Percentiles rank a stretch among this genome's conserved stretches.
These are phyloP conservation scores for Mesorhabditis spiculigera DNA, from an alignment of 2,888 invertebrate genomes.

Conservation along the genomic window DNA sequence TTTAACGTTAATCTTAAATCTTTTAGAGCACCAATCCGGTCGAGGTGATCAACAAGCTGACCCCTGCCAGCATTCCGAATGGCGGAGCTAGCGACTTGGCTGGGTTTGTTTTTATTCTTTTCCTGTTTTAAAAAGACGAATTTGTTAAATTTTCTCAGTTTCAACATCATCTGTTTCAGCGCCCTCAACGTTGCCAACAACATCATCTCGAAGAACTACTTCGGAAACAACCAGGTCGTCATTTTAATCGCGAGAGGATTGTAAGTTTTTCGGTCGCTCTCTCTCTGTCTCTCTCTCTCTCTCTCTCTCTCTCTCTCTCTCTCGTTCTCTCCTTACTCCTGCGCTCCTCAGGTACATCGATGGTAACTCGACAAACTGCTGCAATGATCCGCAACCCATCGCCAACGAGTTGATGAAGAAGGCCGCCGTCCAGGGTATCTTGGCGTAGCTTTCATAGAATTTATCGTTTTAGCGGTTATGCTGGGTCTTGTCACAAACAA, in stretches of 20 bases:
- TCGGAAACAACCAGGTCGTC: neutral
- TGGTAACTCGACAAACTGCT: constrained; percentile 3
- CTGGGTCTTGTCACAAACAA: neutral
- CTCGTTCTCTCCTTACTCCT: too few relatives aligned
- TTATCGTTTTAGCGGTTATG: neutral
- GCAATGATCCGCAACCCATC: neutral
- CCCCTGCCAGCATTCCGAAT: neutral
- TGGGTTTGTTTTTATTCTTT: neutral
- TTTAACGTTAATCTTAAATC: neutral
- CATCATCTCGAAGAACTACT: neutral
- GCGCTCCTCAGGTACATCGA: neutral
- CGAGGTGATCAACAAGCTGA: neutral
- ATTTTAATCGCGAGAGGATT: neutral
- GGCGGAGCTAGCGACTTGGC: neutral
- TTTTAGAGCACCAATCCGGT: neutral
- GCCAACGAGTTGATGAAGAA: neutral
- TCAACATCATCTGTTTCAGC: neutral
- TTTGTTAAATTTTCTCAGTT: neutral
- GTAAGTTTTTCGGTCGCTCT: neutral
- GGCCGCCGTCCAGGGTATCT: neutral
- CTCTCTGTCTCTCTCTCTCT: too few relatives aligned
- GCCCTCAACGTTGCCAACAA: neutral
- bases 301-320: too few relatives aligned
- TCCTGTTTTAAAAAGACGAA: neutral
- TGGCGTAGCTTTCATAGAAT: neutral